Conservation (phyloP, 2,113 vertebrate genomes). For the Nyctibius bracteatus region DNA sequence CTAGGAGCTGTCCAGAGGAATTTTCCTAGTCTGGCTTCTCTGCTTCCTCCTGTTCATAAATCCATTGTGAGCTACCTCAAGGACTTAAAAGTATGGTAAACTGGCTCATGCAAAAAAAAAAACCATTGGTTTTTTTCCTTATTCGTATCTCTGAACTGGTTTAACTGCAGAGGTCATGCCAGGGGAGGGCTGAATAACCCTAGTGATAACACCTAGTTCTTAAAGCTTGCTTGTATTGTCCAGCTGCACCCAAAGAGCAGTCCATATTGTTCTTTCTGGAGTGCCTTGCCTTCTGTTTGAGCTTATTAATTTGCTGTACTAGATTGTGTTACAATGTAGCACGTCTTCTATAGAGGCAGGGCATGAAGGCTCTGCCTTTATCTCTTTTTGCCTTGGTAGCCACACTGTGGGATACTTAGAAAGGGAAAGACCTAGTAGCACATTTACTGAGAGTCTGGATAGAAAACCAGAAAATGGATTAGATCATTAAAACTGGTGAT, state of each 20-base stretch:
- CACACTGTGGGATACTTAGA: not conserved
- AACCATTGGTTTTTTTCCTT: accelerated
- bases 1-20: not conserved
- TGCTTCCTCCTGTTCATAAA: not conserved
- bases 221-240: not conserved
- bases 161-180: not conserved
- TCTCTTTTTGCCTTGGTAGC: not conserved
- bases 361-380: not conserved
- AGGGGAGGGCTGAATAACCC: not conserved
- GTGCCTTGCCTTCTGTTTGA: not conserved
- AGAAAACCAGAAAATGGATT: not conserved
- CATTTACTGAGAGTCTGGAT: not conserved
- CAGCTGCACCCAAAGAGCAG: not conserved
- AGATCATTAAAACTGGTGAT: not conserved
- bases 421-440: not conserved
- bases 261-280: not conserved
- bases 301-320: slow-evolving; percentile 5
- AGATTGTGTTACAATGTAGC: not conserved
- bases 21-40: not conserved
- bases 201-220: not conserved
- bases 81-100: not conserved
- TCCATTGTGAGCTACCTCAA: not conserved
- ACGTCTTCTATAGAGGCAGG: not conserved
- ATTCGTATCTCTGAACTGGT: not conserved
- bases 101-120: not conserved